Base-by-base conservation (phyloP, 2,888 invertebrate species). In the Neuroscelio doddi region DNA sequence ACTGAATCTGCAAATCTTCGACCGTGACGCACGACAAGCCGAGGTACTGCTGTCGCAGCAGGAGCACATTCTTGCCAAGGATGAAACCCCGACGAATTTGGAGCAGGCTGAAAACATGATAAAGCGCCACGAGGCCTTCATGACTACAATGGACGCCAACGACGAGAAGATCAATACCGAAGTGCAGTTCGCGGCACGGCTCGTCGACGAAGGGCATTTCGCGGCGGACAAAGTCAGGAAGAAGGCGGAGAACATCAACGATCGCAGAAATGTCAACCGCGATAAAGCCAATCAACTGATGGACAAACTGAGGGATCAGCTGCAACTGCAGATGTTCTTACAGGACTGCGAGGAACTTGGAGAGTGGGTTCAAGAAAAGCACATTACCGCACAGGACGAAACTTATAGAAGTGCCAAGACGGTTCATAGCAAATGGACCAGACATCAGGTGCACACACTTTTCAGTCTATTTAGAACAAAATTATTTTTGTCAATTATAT, bases 331-430 rank as follows among this genome's bases (percentile, higher is more conserved):
- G 83, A 97, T 99, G 86, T 99, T 98, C 92, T 86, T 91, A 12
- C 91, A 95, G 80, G 97, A 98, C 84, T 95, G 97, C 85, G 97
- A 97, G 81, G 97, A 98, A 84, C 89, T 99, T 68, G 93, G 93
- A 68, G 99, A 99, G 88, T 99, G 99, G 99, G 95, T 99, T 36
- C 97, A 97, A 80, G 99, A 99, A 86, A 99, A 99, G 87, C 96
- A 97, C 85, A 95, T 98, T 69, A 96, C 96, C 41, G 98, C 99
- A 0, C 98, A 98, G 83, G 99, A 99, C 85, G 99, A 99, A 83
- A 97, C 98, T 0, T 99, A 99, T 86, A 89, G 97, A 70, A 97
- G 97, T 73, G 98, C 99, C 9, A 99, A 99, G 86, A 99, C 98
- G 0, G 96, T 99, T 62, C 99, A 99, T 85, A 97, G 97, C 71